These are phyloP conservation scores for Dasyornis broadbenti DNA, from an alignment of 2,113 vertebrate species.

Conservation along the genomic window DNA sequence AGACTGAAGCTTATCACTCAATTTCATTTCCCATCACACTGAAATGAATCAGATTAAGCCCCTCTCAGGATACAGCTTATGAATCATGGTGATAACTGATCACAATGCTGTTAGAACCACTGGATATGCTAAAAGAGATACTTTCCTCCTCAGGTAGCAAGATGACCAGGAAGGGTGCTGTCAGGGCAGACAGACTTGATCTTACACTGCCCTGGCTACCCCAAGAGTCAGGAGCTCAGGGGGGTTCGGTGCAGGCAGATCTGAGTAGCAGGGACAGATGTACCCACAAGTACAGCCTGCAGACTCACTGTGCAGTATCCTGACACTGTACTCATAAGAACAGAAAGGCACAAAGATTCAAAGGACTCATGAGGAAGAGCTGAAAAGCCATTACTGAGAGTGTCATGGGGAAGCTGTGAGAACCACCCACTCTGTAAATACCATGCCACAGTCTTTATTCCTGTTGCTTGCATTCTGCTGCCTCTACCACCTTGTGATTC, in stretches of 20 bases:
- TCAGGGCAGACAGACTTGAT: background rate
- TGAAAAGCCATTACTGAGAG: background rate
- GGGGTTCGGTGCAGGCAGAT: background rate
- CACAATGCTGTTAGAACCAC: background rate
- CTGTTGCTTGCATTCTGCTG: background rate
- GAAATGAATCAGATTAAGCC: background rate
- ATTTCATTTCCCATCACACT: background rate
- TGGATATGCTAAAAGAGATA: background rate
- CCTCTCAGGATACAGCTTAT: background rate
- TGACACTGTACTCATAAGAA: rapidly evolving
- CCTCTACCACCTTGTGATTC: background rate
- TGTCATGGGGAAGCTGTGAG: background rate
- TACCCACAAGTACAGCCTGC: background rate
- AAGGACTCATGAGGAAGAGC: background rate
- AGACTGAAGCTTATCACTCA: background rate
- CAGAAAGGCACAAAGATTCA: background rate
- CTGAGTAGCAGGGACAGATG: background rate
- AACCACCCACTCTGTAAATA: background rate
- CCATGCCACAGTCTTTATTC: background rate
- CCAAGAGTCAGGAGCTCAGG: background rate
- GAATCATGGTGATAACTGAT: background rate
- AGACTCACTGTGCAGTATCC: background rate
- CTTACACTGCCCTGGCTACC: background rate
- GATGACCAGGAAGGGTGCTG: background rate
- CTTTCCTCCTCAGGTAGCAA: background rate